Conservation (phyloP, 2,888 invertebrate genomes). For the Volucella zonaria region DNA sequence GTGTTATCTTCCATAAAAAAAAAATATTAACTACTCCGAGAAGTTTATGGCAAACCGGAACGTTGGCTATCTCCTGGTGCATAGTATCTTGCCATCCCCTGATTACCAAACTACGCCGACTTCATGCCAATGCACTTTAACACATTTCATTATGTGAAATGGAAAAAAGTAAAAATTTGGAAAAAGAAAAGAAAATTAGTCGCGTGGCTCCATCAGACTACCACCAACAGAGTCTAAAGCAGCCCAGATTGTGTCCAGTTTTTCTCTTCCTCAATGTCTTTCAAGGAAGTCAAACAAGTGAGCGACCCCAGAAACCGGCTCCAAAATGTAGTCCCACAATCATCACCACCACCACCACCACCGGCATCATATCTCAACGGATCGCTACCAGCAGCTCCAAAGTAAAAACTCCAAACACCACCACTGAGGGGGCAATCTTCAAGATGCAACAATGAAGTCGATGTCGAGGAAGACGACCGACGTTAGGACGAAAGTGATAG, state of each 20-base stretch:
- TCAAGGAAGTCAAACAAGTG: conserved; percentile 67
- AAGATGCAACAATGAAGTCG: conserved; percentile 6
- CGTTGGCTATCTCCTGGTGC: conserved; percentile 8
- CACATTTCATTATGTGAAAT: conserved; percentile 41
- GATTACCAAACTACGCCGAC: conserved; percentile 15
- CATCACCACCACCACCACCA: conserved; percentile 39
- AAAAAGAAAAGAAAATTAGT: conserved; percentile 46
- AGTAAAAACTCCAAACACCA: conserved; percentile 14
- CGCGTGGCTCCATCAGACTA: conserved; percentile 60
- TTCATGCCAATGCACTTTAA: conserved; percentile 54
- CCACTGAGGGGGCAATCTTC: conserved; percentile 11
- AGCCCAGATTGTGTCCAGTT: not conserved
- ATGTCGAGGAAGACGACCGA: conserved; percentile 30
- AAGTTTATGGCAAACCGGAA: conserved; percentile 59
- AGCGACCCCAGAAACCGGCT: conserved; percentile 66
- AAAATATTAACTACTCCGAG: not conserved
- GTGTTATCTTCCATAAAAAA: conserved; percentile 42
- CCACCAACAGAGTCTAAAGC: conserved; percentile 11
- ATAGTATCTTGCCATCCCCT: too few species aligned
- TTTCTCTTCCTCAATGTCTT: not conserved
- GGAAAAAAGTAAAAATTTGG: not conserved
- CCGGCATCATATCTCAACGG: not conserved
- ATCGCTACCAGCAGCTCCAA: conserved; percentile 25
- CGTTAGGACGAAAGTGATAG: conserved; percentile 71
- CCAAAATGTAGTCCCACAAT: conserved; percentile 51